Evolutionary conservation across 23 tunicate species (phyloP).

Genomic region (Botrylloides violaceus): DNA sequence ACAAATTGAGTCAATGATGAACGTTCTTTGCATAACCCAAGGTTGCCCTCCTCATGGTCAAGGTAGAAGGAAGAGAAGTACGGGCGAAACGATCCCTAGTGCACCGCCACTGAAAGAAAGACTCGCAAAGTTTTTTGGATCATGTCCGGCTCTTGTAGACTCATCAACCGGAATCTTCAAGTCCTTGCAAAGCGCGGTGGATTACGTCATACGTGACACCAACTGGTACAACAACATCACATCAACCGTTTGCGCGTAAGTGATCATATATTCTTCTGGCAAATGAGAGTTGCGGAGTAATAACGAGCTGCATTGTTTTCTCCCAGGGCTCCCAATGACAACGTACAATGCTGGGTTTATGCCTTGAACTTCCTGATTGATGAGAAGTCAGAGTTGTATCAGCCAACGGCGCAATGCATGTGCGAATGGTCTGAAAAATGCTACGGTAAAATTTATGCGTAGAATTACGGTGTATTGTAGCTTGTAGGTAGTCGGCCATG

Average conservation of each 20-base stretch:
- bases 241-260: constrained; percentile 2
- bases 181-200: constrained; percentile 11
- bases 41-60: background rate
- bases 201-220: constrained; percentile 13
- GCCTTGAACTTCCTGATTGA: constrained; percentile 5
- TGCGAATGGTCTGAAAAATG: constrained; percentile 14
- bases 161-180: constrained; percentile 2
- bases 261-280: too few relatives aligned
- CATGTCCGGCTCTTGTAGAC: background rate
- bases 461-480: too few relatives aligned
- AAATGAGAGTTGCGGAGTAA: too few relatives aligned
- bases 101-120: background rate
- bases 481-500: too few relatives aligned
- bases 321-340: background rate
- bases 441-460: too few relatives aligned
- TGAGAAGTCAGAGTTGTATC: background rate
- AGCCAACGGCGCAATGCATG: constrained; percentile 11
- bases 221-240: background rate
- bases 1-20: too few relatives aligned
- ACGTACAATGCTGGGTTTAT: constrained; percentile 11
- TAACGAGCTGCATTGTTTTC: too few relatives aligned
- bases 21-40: background rate
- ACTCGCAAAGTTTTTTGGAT: constrained; percentile 6
- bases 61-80: background rate
- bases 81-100: too few relatives aligned